A percentile compares a stretch with the other conserved stretches of the same genome.
These are phyloP conservation scores for Pantherophis alleghaniensis DNA, from an alignment of 2,797 vertebrate species.

Conservation along the genomic window DNA sequence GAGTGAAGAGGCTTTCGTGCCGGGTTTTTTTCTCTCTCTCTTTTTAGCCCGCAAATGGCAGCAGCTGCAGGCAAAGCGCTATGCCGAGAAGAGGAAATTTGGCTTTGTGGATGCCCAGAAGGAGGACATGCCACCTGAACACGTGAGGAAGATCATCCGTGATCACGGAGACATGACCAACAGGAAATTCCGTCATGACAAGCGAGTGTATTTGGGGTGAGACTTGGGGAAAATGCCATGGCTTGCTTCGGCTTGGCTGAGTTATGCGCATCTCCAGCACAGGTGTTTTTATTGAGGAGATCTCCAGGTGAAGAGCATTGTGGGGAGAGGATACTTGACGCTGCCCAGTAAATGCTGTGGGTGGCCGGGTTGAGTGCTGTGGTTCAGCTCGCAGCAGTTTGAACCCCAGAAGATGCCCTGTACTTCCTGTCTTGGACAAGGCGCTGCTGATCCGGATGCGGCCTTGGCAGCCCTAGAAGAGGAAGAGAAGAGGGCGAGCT, in stretches of 20 bases:
- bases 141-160: slow-evolving; percentile 97
- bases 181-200: slow-evolving; percentile 98
- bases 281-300: rapidly evolving
- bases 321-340: neutral
- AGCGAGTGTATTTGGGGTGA: slow-evolving; percentile 96
- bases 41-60: slow-evolving; percentile 96
- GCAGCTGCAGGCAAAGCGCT: slow-evolving; percentile 96
- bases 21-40: neutral
- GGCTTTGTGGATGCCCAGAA: slow-evolving; percentile 99
- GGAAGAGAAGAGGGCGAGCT: neutral
- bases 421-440: neutral
- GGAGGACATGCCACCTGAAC: slow-evolving; percentile 99
- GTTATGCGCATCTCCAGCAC: neutral
- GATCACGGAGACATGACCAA: slow-evolving; percentile 99
- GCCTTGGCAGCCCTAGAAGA: neutral
- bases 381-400: neutral
- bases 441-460: neutral
- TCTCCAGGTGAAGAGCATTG: neutral
- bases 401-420: neutral
- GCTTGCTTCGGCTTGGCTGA: neutral
- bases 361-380: neutral
- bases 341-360: neutral
- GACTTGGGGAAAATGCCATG: neutral
- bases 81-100: slow-evolving; percentile 98
- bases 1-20: neutral